Evolutionary conservation across 2,888 invertebrate genomes (phyloP).

Genomic region (Scaptomyza caliginosa): DNA sequence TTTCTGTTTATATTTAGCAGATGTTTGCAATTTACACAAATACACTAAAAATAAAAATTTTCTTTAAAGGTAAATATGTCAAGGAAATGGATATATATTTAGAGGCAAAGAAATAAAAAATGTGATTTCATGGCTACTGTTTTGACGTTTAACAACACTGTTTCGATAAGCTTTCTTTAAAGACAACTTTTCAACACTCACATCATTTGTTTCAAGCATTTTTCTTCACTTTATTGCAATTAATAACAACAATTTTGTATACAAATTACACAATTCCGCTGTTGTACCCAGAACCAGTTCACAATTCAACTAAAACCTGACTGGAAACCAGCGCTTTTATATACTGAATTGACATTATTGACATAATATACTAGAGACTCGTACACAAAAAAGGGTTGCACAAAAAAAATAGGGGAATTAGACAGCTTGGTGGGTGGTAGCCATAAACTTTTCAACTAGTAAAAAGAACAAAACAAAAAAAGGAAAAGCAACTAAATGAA

Average conservation of each 20-base stretch:
- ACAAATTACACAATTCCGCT: not conserved
- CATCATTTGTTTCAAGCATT: conserved; percentile 67
- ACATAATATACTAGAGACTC: conserved; percentile 34
- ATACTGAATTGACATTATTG: conserved; percentile 64
- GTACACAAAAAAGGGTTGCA: not conserved
- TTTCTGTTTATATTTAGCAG: conserved; percentile 61
- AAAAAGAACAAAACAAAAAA: not conserved
- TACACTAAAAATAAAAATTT: conserved; percentile 19
- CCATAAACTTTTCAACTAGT: conserved; percentile 49
- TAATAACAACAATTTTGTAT: too few species aligned
- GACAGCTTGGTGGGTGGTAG: not conserved
- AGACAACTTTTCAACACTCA: conserved; percentile 39
- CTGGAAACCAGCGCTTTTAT: conserved; percentile 44
- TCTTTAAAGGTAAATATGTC: conserved; percentile 65
- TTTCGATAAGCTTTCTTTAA: too few species aligned
- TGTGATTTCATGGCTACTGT: not conserved
- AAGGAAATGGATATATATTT: conserved; percentile 57
- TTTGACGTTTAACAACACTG: not conserved
- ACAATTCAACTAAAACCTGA: conserved; percentile 52
- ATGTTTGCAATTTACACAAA: conserved; percentile 61
- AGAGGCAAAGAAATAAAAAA: too few species aligned
- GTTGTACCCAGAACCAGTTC: conserved; percentile 17
- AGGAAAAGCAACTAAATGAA: conserved; percentile 6
- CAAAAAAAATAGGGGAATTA: conserved; percentile 5
- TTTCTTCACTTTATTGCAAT: too few species aligned